Evolutionary conservation across 2,888 invertebrate species (phyloP).

Genomic region (Stenodera caucasica): DNA sequence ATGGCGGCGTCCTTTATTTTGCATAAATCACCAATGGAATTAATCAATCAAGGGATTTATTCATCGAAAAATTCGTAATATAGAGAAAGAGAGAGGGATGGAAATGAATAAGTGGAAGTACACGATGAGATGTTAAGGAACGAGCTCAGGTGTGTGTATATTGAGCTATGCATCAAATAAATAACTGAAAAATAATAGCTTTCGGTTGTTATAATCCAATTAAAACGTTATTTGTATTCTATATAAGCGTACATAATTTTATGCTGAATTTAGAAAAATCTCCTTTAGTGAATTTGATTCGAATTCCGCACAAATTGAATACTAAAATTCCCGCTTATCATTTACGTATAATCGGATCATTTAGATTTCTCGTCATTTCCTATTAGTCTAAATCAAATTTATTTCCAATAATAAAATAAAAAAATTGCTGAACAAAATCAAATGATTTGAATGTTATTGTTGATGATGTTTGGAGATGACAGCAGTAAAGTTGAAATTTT

Average conservation of each 20-base stretch:
- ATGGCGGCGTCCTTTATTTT: not conserved
- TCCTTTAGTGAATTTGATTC: not conserved
- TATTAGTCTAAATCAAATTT: not conserved
- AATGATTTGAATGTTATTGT: too few species aligned
- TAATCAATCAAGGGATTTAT: not conserved
- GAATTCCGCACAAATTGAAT: not conserved
- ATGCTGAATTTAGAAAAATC: not conserved
- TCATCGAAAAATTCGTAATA: not conserved
- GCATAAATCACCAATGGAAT: not conserved
- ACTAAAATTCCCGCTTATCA: not conserved
- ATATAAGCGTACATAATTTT: not conserved
- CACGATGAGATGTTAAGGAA: not conserved
- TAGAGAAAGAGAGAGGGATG: not conserved
- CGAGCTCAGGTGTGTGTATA: not conserved
- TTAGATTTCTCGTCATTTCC: not conserved
- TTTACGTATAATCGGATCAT: not conserved
- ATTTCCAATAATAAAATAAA: not conserved
- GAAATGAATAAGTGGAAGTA: too few species aligned
- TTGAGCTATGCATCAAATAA: not conserved
- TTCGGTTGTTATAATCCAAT: constrained; percentile 2
- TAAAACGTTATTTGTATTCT: not conserved
- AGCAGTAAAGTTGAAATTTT: not conserved
- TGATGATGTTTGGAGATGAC: not conserved
- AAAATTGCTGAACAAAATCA: too few species aligned
- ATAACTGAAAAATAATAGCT: not conserved